phyloP scores from a whole-genome alignment of 1,140 invertebrate species.

The Drosophila melanica region DNA sequence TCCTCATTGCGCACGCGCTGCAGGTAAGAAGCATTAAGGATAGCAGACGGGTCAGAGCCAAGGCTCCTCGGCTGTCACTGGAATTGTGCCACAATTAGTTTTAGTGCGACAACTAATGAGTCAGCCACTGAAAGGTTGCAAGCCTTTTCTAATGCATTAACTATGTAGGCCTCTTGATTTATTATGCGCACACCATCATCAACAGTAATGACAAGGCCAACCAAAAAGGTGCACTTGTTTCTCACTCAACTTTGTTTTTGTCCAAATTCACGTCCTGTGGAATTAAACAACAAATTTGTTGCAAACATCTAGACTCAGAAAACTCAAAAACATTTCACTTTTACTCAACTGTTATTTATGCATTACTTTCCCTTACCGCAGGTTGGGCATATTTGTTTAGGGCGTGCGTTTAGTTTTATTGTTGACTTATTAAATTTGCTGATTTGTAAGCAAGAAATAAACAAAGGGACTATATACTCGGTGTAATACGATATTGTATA shows the following conservation, averaged over 20 bases:
- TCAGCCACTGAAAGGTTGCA: constrained; percentile 38
- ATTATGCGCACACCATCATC: constrained; percentile 69
- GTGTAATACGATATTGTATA: too few species aligned
- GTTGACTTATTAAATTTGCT: too few species aligned
- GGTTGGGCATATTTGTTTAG: too few species aligned
- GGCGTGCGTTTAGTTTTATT: too few species aligned
- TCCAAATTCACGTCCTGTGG: not conserved
- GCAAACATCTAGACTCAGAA: too few species aligned
- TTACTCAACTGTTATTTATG: too few species aligned
- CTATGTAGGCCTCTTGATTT: constrained; percentile 71
- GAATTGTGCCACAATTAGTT: constrained; percentile 48
- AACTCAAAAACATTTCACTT: too few species aligned
- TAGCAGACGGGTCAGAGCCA: not conserved
- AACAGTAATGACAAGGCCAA: constrained; percentile 43
- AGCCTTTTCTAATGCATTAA: constrained; percentile 61
- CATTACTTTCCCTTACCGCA: too few species aligned
- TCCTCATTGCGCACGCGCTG: constrained; percentile 68
- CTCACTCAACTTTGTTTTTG: not conserved
- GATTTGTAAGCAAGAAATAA: too few species aligned
- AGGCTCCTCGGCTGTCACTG: constrained; percentile 39
- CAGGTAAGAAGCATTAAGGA: constrained; percentile 64
- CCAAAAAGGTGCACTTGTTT: constrained; percentile 18
- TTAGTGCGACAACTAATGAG: constrained; percentile 54
- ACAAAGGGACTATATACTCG: too few species aligned
- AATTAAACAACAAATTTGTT: not conserved